Base-by-base conservation (phyloP, 2,888 invertebrate species). In the Buathra laborator region DNA sequence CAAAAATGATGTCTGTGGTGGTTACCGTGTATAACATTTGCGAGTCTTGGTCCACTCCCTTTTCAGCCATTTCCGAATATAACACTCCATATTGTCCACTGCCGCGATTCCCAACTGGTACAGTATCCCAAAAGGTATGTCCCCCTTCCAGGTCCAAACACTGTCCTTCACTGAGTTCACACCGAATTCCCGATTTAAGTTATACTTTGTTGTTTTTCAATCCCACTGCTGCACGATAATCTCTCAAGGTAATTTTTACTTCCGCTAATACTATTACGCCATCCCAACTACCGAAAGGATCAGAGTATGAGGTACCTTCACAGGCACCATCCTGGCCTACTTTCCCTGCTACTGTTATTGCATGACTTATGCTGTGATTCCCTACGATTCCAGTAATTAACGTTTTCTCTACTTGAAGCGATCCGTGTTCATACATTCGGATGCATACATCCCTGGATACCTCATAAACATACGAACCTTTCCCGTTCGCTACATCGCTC, bases 11-110 rank as follows among this genome's bases (percentile, higher is more conserved):
- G 9, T 75, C 75, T 10, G 46, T 9, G 7, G 48, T 44, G 5
- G 75, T 75, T 37, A 75, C 24, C 4, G 75, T 62, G 32, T 51
- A 75, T 62, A 75, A 62, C 12, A 62, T 46, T 51, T n/a, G 46
- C 24, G 32, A 32, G 12, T 64, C 46, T 24, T 24, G 12, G 32
- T 77, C 66, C 2, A 24, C 43, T 0, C 7, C 67, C 16, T 29
- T 66, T 53, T 77, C 76, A 3, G 76, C 66, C 37, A 76, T 51
- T 9, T 53, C 76, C 10, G n/a, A 14, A 32, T 67, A 76, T 16
- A 66, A 51, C 7, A 76, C 32, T 14, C 66, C 48, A 24, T 66
- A 75, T 37, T 51, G 62, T 16, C 12, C n/a, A 12, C 48, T 44
- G 3, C 37, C 51, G 14, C 51, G 66, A 64, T 66, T 16, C 6